These are phyloP conservation scores for Oxystoma pomonae DNA, from an alignment of 2,888 invertebrate genomes.

Conservation along the genomic window DNA sequence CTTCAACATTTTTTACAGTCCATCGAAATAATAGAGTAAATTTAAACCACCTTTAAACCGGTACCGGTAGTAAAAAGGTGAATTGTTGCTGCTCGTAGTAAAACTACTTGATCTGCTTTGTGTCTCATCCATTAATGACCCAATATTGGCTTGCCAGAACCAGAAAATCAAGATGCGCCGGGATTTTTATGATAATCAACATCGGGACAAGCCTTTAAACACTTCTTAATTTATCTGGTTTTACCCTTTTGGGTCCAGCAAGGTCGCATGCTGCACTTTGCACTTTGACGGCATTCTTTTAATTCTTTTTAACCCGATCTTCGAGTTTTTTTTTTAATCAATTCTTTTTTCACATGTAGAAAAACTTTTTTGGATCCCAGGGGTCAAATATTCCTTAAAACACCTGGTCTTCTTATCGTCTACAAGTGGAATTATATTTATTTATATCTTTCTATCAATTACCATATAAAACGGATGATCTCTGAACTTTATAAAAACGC, in stretches of 20 bases:
- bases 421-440: too few species aligned
- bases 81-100: constrained; percentile 31
- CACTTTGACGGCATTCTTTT: not conserved
- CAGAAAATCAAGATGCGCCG: not conserved
- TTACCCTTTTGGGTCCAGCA: not conserved
- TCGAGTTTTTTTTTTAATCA: too few species aligned
- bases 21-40: constrained; percentile 32
- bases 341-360: too few species aligned
- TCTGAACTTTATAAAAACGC: not conserved
- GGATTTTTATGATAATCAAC: not conserved
- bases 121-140: constrained; percentile 5
- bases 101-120: constrained; percentile 24
- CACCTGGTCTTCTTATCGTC: too few species aligned
- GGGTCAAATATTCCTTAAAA: too few species aligned
- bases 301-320: not conserved
- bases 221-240: not conserved
- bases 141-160: not conserved
- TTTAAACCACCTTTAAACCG: constrained; percentile 30
- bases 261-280: not conserved
- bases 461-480: not conserved
- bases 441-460: too few species aligned
- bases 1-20: constrained; percentile 11
- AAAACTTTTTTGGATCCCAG: too few species aligned
- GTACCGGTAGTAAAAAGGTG: constrained; percentile 36
- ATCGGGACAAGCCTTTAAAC: not conserved